phyloP scores from a whole-genome alignment of 2,797 vertebrate genomes.

The Phylloscopus collybita region DNA sequence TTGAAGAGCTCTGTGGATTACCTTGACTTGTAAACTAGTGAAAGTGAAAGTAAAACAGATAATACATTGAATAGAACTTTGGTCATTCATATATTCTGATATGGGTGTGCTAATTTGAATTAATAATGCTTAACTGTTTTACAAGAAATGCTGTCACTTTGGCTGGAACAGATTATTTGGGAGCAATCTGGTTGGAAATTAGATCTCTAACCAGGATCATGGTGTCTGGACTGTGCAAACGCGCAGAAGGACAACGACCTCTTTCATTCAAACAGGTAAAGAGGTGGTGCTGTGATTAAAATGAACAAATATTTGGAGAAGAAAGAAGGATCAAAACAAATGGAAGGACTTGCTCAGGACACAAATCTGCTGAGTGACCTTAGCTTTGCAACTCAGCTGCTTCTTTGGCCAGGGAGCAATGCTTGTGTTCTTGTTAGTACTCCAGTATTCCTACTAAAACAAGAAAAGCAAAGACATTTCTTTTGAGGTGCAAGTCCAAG shows the following conservation, averaged over 20 bases:
- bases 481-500: not conserved
- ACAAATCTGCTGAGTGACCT: not conserved
- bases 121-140: not conserved
- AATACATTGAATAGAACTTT: not conserved
- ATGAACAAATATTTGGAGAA: constrained; percentile 22
- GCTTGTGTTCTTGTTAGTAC: not conserved
- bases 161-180: not conserved
- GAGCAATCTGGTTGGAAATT: not conserved
- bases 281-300: not conserved
- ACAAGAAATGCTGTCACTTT: not conserved
- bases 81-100: not conserved
- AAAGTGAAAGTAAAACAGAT: not conserved
- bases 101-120: not conserved
- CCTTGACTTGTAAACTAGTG: not conserved
- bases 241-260: not conserved
- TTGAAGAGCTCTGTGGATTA: not conserved
- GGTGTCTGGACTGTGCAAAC: not conserved
- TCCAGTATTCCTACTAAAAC: not conserved
- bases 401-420: not conserved
- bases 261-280: not conserved
- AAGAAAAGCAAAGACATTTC: not conserved
- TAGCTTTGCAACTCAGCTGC: not conserved
- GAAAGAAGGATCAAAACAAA: not conserved
- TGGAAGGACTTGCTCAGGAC: not conserved
- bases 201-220: not conserved